These are phyloP conservation scores for Cataglyphis albicans DNA, from an alignment of 2,888 invertebrate species.

Conservation along the genomic window DNA sequence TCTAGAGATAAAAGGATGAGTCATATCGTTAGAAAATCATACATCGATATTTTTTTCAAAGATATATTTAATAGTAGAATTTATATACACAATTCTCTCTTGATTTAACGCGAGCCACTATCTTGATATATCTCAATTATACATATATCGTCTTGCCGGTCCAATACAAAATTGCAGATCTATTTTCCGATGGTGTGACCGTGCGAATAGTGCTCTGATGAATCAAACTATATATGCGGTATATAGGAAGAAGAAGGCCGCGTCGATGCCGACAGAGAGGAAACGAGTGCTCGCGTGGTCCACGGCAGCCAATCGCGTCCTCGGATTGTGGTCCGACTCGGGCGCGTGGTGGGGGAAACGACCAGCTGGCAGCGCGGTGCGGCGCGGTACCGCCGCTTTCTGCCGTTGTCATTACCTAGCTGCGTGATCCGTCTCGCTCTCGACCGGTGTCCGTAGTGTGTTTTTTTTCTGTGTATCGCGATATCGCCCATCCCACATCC, in stretches of 20 bases:
- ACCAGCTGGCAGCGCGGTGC: slow-evolving; percentile 25
- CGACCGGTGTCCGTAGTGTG: background rate
- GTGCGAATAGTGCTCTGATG: background rate
- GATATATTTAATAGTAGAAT: background rate
- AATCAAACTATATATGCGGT: slow-evolving; percentile 3
- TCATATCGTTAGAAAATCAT: background rate
- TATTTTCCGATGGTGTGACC: background rate
- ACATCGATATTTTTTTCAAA: background rate
- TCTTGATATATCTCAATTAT: slow-evolving; percentile 26
- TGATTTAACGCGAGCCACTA: too few species aligned
- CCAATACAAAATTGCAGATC: background rate
- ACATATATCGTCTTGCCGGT: background rate
- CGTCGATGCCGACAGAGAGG: slow-evolving; percentile 44
- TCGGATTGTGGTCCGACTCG: slow-evolving; percentile 55
- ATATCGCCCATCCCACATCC: too few species aligned
- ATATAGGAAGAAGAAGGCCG: slow-evolving; percentile 37
- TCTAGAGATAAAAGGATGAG: background rate
- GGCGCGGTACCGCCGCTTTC: background rate
- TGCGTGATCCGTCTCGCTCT: slow-evolving; percentile 22
- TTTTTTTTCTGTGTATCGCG: background rate
- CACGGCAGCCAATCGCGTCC: slow-evolving; percentile 38
- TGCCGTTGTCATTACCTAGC: background rate
- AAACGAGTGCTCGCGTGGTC: slow-evolving; percentile 55
- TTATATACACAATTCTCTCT: too few species aligned
- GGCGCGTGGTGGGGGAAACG: background rate